Conservation (phyloP, 2,113 vertebrate species). For the Albula goreensis region DNA sequence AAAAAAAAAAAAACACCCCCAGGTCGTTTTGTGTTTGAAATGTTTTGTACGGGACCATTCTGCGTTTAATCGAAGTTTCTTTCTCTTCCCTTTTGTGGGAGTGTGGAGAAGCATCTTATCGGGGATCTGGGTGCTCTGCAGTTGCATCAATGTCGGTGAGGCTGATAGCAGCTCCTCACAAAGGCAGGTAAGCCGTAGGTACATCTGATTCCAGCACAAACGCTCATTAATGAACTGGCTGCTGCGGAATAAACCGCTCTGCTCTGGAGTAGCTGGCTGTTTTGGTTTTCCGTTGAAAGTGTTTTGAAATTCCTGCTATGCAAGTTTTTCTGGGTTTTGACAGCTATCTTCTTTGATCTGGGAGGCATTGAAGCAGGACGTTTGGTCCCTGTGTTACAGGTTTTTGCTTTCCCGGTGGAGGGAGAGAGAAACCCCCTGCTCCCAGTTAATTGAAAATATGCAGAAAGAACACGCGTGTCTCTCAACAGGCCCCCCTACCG, state of each 20-base stretch:
- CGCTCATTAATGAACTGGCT: constrained; percentile 23
- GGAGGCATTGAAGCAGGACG: not conserved
- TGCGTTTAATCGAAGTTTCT: constrained; percentile 20
- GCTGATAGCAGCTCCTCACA: not conserved
- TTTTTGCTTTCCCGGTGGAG: not conserved
- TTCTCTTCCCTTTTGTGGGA: constrained; percentile 22
- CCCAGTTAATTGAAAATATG: constrained; percentile 37
- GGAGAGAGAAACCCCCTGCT: constrained; percentile 13
- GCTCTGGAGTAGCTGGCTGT: not conserved
- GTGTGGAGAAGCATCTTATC: constrained; percentile 14
- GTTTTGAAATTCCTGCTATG: constrained; percentile 29
- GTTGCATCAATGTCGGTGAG: constrained; percentile 1
- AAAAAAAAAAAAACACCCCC: constrained; percentile 1
- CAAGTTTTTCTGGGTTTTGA: constrained; percentile 13
- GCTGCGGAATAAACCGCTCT: not conserved
- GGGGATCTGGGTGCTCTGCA: constrained; percentile 7
- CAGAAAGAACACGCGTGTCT: constrained; percentile 30
- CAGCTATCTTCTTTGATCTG: constrained; percentile 30
- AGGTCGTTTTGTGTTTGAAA: constrained; percentile 12
- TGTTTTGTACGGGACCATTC: constrained; percentile 21
- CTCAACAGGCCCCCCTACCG: constrained; percentile 17
- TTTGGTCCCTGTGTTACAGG: constrained; percentile 12
- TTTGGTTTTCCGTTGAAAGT: constrained; percentile 28
- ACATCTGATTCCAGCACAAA: constrained; percentile 15
- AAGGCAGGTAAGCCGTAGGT: not conserved